A percentile compares a stretch with the other conserved stretches of the same genome.
Conservation (phyloP, 2,113 vertebrate species). For the Haplochromis vanheusdeni region DNA sequence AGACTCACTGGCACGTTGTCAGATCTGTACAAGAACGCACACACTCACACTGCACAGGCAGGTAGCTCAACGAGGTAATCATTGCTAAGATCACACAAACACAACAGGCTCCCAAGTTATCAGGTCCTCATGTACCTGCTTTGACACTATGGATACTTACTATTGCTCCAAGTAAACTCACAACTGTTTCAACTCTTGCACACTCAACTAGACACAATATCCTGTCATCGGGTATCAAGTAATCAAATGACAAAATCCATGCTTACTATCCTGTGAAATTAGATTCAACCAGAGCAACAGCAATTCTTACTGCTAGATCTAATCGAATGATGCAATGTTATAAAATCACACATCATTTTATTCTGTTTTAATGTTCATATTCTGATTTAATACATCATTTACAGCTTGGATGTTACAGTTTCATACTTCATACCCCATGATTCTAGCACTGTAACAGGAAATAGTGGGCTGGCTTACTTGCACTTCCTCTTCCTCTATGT, state of each 20-base stretch:
- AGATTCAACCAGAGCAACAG: background rate
- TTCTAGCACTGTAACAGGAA: conserved; percentile 33
- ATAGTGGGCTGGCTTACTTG: background rate
- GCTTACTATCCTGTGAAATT: background rate
- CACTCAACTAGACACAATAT: background rate
- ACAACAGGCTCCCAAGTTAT: background rate
- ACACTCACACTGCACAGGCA: background rate
- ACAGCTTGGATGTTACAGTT: background rate
- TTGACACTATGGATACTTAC: background rate
- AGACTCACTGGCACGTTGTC: background rate
- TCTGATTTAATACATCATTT: background rate
- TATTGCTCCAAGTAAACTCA: background rate
- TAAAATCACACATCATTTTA: background rate
- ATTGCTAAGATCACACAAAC: background rate
- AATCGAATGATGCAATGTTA: background rate
- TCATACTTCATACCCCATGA: background rate
- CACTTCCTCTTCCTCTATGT: conserved; percentile 30
- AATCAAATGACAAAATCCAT: background rate
- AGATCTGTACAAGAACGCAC: background rate
- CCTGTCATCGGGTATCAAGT: background rate
- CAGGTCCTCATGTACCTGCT: background rate
- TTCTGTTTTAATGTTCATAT: background rate
- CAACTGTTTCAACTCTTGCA: background rate
- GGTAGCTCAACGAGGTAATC: background rate
- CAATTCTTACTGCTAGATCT: background rate